Percentiles rank a stretch among this genome's conserved stretches.
These are phyloP conservation scores for Amblyraja radiata DNA, from an alignment of 2,797 vertebrate species.

Conservation along the genomic window DNA sequence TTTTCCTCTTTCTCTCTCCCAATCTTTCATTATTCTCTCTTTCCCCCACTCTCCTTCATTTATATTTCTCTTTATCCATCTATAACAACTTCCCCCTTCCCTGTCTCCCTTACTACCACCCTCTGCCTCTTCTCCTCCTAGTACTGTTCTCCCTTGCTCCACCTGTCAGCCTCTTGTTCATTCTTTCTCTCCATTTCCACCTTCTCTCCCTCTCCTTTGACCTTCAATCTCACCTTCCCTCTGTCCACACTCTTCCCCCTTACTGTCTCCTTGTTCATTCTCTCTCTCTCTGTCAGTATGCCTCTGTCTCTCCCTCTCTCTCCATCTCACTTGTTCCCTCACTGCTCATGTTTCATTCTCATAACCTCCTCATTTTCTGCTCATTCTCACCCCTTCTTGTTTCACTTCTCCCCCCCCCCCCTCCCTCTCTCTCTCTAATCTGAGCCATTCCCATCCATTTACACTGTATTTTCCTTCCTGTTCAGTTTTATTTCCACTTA, in stretches of 20 bases:
- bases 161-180: neutral
- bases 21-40: too few relatives aligned
- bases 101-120: neutral
- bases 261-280: neutral
- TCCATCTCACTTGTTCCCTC: neutral
- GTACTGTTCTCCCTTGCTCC: neutral
- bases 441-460: too few relatives aligned
- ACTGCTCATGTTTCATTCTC: too few relatives aligned
- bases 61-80: too few relatives aligned
- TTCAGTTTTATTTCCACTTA: neutral
- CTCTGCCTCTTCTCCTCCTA: neutral
- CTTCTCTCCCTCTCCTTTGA: neutral
- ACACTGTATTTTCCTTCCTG: neutral
- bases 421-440: neutral
- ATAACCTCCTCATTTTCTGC: neutral
- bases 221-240: neutral
- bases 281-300: neutral
- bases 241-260: neutral
- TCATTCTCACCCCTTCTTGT: neutral
- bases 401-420: too few relatives aligned
- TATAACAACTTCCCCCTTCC: too few relatives aligned
- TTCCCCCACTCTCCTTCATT: too few relatives aligned
- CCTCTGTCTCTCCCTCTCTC: neutral
- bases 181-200: neutral
- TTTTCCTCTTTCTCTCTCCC: neutral